phyloP scores from a whole-genome alignment of 2,797 vertebrate genomes.

The Enteromius unitaeniatus region DNA sequence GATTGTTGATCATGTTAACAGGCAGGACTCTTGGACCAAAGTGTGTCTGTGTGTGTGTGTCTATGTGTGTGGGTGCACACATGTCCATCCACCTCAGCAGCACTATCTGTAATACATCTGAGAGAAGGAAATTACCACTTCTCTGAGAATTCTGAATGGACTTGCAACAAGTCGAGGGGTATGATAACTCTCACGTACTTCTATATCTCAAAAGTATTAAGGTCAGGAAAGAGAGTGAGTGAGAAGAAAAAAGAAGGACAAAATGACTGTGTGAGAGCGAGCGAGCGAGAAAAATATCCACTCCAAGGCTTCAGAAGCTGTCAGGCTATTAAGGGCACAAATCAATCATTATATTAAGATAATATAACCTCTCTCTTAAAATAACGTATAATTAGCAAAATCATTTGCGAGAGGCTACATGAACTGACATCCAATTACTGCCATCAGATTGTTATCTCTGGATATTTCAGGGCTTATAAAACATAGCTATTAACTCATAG shows the following conservation, averaged over 20 bases:
- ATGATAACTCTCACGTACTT: slow-evolving; percentile 31
- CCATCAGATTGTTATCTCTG: slow-evolving; percentile 37
- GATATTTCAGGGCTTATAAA: slow-evolving; percentile 31
- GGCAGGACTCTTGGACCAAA: not conserved
- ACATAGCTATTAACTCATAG: slow-evolving; percentile 19
- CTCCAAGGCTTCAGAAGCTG: slow-evolving; percentile 28
- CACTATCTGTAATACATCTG: slow-evolving; percentile 26
- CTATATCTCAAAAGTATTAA: slow-evolving; percentile 36
- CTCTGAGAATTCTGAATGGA: slow-evolving; percentile 2
- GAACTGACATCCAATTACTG: slow-evolving; percentile 45
- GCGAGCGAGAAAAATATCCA: slow-evolving; percentile 1
- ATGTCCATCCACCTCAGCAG: slow-evolving; percentile 10
- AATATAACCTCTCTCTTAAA: slow-evolving; percentile 50
- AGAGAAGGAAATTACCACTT: slow-evolving; percentile 39
- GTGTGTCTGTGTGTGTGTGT: not conserved
- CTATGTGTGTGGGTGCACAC: not conserved
- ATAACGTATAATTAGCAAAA: slow-evolving; percentile 45
- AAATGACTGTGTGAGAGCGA: not conserved
- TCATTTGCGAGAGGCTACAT: slow-evolving; percentile 25
- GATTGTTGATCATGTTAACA: no score
- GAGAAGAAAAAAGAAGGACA: slow-evolving; percentile 26
- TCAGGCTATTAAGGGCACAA: slow-evolving; percentile 45
- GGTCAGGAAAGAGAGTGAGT: slow-evolving; percentile 33
- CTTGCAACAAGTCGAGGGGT: slow-evolving; percentile 23
- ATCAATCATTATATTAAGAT: slow-evolving; percentile 55